Evolutionary conservation across 2,797 vertebrate species (phyloP), one percentile per base, ranked within the genome.

Genomic region (Remorina albescens): DNA sequence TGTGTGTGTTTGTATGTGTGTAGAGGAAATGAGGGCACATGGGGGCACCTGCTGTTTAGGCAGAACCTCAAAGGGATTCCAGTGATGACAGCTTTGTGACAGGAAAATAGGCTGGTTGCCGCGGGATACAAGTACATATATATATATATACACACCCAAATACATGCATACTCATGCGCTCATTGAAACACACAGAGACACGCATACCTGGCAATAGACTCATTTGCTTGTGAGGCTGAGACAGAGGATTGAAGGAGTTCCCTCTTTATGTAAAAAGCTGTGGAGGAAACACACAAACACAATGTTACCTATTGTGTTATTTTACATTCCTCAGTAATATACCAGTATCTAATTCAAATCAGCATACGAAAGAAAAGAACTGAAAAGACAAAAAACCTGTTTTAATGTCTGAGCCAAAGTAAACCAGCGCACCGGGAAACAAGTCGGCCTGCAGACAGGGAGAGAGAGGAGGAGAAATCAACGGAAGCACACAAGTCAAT

Each of bases 341-440:
- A 67, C 50, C 28, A 19, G 56, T 41, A 74, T 78, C 51, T 54
- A 46, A 80, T 78, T 71, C 47, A 76, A 44, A 72, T 67, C 42
- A 64, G 65, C 73, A 76, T 67, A 56, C 78, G 59, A 76, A 67
- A 75, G 47, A 62, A 36, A 68, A 18, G 13, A 39, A 62, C 1
- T 0, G 3, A 67, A 49, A 47, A 56, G 61, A 75, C 8, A 76
- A 60, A 60, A 88, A 83, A 98, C 97, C 96, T 85, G 93, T 91
- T 15, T 85, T 88, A 41, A 89, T 80, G 39, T 96, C 89, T 0
- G 96, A 95, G 82, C 97, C 97, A 49, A 98, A 97, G 89, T 98
- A 96, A 73, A 99, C 82, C 9, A 99, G 88, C 7, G 97, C 97
- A 26, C 96, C 93, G 10, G 98, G 98, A 86, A 98, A 98, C 71